phyloP scores from a whole-genome alignment of 2,113 vertebrate genomes.

The Antidorcas marsupialis region DNA sequence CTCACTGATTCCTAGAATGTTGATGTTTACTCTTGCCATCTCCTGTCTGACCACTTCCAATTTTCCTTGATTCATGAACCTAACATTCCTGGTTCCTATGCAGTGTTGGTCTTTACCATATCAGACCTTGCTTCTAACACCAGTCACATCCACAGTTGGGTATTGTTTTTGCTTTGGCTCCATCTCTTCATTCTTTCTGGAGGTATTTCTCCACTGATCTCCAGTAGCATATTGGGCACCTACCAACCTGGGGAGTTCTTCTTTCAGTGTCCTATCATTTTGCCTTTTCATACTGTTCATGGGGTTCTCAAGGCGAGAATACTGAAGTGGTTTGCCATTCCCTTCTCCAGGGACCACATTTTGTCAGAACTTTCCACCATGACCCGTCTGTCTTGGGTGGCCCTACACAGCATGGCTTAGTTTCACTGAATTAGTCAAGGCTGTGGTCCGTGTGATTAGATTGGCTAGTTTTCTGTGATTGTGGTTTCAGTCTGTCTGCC shows the following conservation, averaged over 20 bases:
- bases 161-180: background rate
- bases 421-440: background rate
- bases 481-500: background rate
- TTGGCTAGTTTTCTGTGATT: background rate
- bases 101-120: background rate
- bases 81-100: background rate
- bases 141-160: background rate
- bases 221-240: background rate
- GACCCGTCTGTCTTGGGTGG: background rate
- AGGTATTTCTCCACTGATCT: background rate
- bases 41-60: background rate
- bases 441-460: background rate
- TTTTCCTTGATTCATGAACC: background rate
- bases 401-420: background rate
- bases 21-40: background rate
- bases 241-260: background rate
- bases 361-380: background rate
- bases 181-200: background rate
- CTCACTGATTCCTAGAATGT: background rate
- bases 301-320: background rate
- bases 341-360: background rate
- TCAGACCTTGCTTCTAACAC: background rate
- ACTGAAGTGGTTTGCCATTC: background rate
- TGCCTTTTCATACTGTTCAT: background rate
- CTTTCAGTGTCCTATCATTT: background rate